Percentiles rank a stretch among this genome's conserved stretches.
These are phyloP conservation scores for Trachemys scripta DNA, from an alignment of 2,113 vertebrate genomes.

Conservation along the genomic window DNA sequence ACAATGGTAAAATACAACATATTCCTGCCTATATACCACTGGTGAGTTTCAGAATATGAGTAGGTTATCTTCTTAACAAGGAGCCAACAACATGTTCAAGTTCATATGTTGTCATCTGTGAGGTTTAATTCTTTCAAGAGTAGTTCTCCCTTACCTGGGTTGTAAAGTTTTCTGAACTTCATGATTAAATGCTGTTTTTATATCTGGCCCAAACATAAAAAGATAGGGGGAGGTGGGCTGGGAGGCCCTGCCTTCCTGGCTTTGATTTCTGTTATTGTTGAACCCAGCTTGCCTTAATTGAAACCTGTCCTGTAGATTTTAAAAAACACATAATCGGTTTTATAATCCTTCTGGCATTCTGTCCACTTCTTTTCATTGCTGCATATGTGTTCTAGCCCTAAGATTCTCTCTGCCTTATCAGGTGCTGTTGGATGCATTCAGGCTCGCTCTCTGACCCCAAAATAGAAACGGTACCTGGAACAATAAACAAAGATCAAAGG, in stretches of 20 bases:
- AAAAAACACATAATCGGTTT: conserved; percentile 50
- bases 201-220: neutral
- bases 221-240: neutral
- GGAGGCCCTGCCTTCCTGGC: conserved; percentile 23
- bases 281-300: conserved; percentile 65
- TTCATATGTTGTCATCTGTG: neutral
- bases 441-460: conserved; percentile 27
- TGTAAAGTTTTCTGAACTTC: conserved; percentile 6
- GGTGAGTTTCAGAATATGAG: neutral
- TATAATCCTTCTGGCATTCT: conserved; percentile 48
- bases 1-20: conserved; percentile 67
- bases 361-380: conserved; percentile 9
- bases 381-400: conserved; percentile 41
- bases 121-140: neutral
- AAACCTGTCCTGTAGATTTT: conserved; percentile 60
- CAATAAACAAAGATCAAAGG: conserved; percentile 55
- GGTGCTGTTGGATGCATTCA: neutral
- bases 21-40: conserved; percentile 41
- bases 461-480: conserved; percentile 58
- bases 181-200: conserved; percentile 1
- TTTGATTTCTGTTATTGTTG: conserved; percentile 46
- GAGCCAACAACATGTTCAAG: neutral
- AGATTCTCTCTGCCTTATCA: conserved; percentile 48
- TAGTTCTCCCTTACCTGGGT: neutral
- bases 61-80: conserved; percentile 15